phyloP scores from a whole-genome alignment of 2,113 vertebrate genomes.

The Pampusana beccarii region DNA sequence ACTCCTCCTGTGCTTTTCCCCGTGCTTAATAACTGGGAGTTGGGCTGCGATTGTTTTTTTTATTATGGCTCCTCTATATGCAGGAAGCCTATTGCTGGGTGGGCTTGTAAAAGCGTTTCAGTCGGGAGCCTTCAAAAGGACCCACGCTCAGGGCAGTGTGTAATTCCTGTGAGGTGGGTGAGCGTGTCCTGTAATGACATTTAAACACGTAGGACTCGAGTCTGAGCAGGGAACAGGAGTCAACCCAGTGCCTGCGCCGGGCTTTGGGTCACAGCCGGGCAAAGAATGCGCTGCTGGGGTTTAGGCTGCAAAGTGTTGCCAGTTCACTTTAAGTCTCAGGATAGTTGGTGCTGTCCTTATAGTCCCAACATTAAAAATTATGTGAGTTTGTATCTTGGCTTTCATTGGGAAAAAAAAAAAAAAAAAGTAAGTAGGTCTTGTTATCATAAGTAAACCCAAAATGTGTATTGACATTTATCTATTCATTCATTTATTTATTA shows the following conservation, averaged over 20 bases:
- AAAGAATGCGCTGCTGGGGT: neutral
- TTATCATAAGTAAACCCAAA: neutral
- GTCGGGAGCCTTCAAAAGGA: neutral
- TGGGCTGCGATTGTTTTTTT: neutral
- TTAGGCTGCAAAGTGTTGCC: neutral
- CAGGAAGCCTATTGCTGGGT: neutral
- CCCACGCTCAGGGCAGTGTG: fast-evolving
- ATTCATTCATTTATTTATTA: neutral
- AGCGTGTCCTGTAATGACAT: fast-evolving
- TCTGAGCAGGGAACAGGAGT: neutral
- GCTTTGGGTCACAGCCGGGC: neutral
- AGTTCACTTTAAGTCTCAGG: neutral
- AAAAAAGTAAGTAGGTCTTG: neutral
- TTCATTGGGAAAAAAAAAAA: neutral
- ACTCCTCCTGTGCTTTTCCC: neutral
- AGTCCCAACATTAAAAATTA: neutral
- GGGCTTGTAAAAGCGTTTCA: neutral
- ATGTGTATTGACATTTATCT: neutral
- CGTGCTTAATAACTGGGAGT: neutral
- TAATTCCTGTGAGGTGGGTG: fast-evolving
- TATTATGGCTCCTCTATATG: neutral
- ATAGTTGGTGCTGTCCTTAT: fast-evolving
- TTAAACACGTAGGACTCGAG: fast-evolving
- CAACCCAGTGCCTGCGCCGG: neutral
- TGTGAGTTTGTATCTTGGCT: neutral